Evolutionary conservation across 2,888 invertebrate genomes (phyloP).

Genomic region (Germaria angustata): DNA sequence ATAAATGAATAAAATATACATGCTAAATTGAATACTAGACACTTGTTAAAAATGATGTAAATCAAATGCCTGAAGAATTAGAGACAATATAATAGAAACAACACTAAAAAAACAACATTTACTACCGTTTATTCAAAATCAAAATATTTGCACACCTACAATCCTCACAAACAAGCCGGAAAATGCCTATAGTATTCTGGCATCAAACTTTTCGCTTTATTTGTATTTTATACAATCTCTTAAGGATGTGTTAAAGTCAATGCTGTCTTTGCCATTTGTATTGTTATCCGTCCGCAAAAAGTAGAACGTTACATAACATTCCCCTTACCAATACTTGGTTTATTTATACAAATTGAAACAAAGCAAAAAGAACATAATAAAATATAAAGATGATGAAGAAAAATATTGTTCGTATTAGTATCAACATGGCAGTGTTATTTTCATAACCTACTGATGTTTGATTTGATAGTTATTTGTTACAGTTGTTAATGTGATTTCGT

Average conservation of each 20-base stretch:
- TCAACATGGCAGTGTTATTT: slow-evolving; percentile 19
- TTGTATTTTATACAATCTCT: slow-evolving; percentile 59
- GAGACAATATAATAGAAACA: slow-evolving; percentile 24
- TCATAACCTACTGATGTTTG: slow-evolving; percentile 57
- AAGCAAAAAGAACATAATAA: neutral
- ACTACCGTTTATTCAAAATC: neutral
- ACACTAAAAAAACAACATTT: slow-evolving; percentile 5
- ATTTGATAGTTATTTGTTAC: slow-evolving; percentile 47
- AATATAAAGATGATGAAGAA: slow-evolving; percentile 35
- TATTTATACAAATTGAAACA: slow-evolving; percentile 19
- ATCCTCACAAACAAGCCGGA: neutral
- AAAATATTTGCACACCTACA: neutral
- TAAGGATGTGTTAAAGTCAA: slow-evolving; percentile 48
- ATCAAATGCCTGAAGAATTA: slow-evolving; percentile 47
- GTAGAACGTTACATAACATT: neutral
- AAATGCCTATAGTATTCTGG: slow-evolving; percentile 36
- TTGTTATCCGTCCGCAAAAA: slow-evolving; percentile 15
- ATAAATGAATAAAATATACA: slow-evolving; percentile 70
- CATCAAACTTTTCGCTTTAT: slow-evolving; percentile 43
- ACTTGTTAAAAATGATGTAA: slow-evolving; percentile 57
- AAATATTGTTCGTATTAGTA: slow-evolving; percentile 46
- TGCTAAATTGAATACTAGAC: slow-evolving; percentile 58
- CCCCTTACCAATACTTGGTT: neutral
- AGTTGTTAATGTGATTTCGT: neutral
- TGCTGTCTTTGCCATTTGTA: slow-evolving; percentile 35